These are phyloP conservation scores for Micrasema minimum DNA, from an alignment of 1,140 invertebrate genomes.

Conservation along the genomic window DNA sequence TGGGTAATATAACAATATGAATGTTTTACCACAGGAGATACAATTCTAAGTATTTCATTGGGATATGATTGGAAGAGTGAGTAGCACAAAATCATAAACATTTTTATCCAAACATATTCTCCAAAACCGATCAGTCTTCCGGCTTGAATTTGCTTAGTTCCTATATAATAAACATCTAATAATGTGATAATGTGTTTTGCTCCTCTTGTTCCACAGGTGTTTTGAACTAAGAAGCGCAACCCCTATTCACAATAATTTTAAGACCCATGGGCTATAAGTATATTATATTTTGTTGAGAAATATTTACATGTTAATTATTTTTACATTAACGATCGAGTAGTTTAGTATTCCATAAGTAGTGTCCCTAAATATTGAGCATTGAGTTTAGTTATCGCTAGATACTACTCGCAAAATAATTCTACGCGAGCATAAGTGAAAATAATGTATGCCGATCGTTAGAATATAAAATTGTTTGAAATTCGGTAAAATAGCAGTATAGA, in stretches of 20 bases:
- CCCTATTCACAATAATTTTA: conserved; percentile 50
- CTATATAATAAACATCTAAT: conserved; percentile 37
- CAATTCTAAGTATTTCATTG: too few relatives aligned
- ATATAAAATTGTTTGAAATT: too few relatives aligned
- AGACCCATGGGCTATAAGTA: conserved; percentile 43
- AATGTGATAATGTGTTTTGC: conserved; percentile 42
- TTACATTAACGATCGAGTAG: conserved; percentile 41
- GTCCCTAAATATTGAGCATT: conserved; percentile 54
- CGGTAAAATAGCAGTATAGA: too few relatives aligned
- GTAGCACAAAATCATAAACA: too few relatives aligned
- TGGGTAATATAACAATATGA: too few relatives aligned
- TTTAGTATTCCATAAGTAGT: conserved; percentile 49
- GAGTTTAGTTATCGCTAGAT: conserved; percentile 53
- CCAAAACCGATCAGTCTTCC: conserved; percentile 44
- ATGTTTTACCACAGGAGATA: too few relatives aligned
- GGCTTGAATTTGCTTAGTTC: conserved; percentile 43
- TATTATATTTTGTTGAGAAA: conserved; percentile 36
- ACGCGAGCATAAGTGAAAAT: conserved; percentile 14
- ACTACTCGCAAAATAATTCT: conserved; percentile 44
- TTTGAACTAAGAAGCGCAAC: conserved; percentile 52
- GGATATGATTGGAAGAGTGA: too few relatives aligned
- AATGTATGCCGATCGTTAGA: too few relatives aligned
- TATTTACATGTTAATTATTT: conserved; percentile 44
- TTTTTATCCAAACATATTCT: conserved; percentile 38
- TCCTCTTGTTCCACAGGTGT: conserved; percentile 42